Percentiles rank a stretch among this genome's conserved stretches.
Conservation (phyloP, 35 echinoderm and acorn worm genomes). For the Heliocidaris erythrogramma region DNA sequence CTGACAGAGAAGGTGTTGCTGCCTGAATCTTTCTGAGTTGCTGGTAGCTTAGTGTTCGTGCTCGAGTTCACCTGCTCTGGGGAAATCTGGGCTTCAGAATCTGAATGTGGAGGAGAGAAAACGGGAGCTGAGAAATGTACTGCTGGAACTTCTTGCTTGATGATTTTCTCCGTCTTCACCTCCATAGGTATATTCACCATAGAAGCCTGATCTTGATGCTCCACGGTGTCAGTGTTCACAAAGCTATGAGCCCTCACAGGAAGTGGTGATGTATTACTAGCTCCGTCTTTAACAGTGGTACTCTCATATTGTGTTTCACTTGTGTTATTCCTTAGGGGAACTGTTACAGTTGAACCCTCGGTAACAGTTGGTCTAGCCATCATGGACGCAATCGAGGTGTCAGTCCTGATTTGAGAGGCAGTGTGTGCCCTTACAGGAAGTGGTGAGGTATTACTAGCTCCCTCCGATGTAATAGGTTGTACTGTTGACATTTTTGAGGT, state of each 20-base stretch:
- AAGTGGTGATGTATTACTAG: too few relatives aligned
- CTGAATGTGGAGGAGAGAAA: neutral
- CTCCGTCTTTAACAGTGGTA: too few relatives aligned
- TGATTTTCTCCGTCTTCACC: constrained; percentile 12
- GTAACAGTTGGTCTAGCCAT: too few relatives aligned
- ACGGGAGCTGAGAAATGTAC: constrained; percentile 24
- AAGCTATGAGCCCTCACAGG: neutral
- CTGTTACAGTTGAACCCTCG: too few relatives aligned
- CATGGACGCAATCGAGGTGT: neutral
- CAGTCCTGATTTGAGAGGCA: neutral
- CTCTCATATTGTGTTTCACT: too few relatives aligned
- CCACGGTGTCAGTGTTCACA: neutral
- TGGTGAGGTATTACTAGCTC: constrained; percentile 16
- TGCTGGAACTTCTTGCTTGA: neutral
- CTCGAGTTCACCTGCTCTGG: neutral
- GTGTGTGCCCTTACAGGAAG: neutral
- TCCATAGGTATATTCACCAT: neutral
- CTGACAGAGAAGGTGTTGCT: neutral
- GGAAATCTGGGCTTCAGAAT: constrained; percentile 10
- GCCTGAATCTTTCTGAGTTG: neutral
- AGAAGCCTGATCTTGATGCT: neutral
- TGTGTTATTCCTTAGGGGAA: too few relatives aligned
- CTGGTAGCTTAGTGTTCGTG: constrained; percentile 16
- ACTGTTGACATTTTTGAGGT: constrained; percentile 3
- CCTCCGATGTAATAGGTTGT: neutral